Percentiles rank a stretch among this genome's conserved stretches.
Conservation (phyloP, 2,888 invertebrate species). For the Didymodactylos carnosus region DNA sequence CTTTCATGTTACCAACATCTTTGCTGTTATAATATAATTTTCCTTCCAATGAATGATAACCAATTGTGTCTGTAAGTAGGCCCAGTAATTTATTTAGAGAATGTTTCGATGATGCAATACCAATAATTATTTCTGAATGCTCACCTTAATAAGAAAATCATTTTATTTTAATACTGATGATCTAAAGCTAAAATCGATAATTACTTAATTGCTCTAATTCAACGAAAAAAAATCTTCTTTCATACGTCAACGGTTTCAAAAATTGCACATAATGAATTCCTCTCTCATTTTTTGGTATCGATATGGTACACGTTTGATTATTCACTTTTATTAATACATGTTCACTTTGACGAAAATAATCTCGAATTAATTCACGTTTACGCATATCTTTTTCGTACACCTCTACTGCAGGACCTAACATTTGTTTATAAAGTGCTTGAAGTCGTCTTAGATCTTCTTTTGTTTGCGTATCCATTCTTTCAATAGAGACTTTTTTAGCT, state of each 20-base stretch:
- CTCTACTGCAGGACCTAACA: constrained; percentile 5
- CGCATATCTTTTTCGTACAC: constrained; percentile 1
- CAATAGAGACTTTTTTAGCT: constrained; percentile 7
- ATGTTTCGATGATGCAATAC: constrained; percentile 6
- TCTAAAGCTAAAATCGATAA: background rate
- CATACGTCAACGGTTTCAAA: constrained; percentile 20
- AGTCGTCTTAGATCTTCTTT: constrained; percentile 4
- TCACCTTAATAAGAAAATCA: no score
- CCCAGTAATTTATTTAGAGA: background rate
- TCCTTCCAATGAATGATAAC: constrained; percentile 25
- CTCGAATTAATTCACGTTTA: background rate
- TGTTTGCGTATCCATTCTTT: background rate
- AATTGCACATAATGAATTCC: constrained; percentile 25
- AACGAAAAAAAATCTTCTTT: constrained; percentile 20
- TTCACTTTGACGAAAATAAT: background rate
- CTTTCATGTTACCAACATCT: constrained; percentile 22
- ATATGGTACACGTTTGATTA: background rate
- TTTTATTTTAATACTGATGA: no score
- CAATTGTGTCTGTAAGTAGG: constrained; percentile 19
- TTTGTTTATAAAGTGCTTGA: constrained; percentile 1
- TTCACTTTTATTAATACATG: background rate
- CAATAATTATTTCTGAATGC: constrained; percentile 1
- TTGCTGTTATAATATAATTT: constrained; percentile 22
- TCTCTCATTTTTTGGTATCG: constrained; percentile 19
- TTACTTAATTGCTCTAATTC: constrained; percentile 22